Evolutionary conservation across 2,113 vertebrate species (phyloP).

Genomic region (Zootoca vivipara): DNA sequence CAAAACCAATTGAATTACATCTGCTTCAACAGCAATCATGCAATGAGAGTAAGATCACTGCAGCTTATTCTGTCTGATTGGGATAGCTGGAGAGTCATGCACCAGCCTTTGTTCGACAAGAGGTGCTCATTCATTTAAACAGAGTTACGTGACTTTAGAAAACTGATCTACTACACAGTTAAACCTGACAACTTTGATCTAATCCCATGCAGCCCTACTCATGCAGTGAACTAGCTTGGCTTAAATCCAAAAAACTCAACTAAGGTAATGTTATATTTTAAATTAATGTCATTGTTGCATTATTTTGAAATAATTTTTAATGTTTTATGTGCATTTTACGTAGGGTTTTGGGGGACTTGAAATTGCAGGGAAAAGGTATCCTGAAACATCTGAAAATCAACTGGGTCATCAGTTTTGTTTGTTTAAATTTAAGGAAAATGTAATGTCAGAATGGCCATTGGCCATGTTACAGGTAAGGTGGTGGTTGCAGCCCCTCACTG

Average conservation of each 20-base stretch:
- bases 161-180: not conserved
- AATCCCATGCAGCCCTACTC: not conserved
- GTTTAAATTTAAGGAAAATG: no score
- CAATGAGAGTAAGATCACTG: slow-evolving; percentile 30
- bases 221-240: not conserved
- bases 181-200: not conserved
- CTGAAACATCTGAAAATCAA: not conserved
- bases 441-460: no score
- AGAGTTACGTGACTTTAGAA: not conserved
- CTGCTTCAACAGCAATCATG: slow-evolving; percentile 37
- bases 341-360: not conserved
- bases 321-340: not conserved
- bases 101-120: not conserved
- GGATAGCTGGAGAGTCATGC: slow-evolving; percentile 2
- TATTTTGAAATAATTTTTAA: not conserved
- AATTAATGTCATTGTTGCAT: no score
- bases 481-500: no score
- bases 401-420: no score
- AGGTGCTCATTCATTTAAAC: not conserved
- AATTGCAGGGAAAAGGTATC: not conserved
- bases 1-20: slow-evolving; percentile 34
- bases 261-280: not conserved
- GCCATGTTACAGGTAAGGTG: no score
- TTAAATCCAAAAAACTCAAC: not conserved
- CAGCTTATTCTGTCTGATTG: not conserved